Base-by-base conservation (phyloP, 1,140 invertebrate species). In the Formica exsecta region DNA sequence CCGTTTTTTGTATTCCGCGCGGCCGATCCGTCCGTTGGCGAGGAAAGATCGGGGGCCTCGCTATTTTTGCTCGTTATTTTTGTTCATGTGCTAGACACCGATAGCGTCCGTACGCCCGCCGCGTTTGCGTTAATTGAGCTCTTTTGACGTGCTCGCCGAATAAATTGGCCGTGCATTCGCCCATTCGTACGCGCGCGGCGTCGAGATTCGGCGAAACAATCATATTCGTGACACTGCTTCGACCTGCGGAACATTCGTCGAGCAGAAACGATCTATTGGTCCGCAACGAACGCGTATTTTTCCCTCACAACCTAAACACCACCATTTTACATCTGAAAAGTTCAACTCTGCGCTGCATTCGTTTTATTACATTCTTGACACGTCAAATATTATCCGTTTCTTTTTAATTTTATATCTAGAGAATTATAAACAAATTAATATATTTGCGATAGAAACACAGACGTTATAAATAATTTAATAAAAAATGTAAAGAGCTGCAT, bases 41-140 rank as follows among this genome's bases (percentile, higher is more conserved):
- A 81, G 66, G 51, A 59, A 81, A 71, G 66, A 81, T 68, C 76
- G 62, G 41, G 9, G 61, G 9, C 8, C 41, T 8, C 13, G 66
- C 36, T 81, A 81, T 81, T 81, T 81, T 71, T 48, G 54, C 66
- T 71, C 66, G 79, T 71, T 71, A 71, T 71, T 71, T 71, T 81
- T 59, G 79, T 59, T 80, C 64, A 70, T 32, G 32, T 57, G 36
- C 79, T 59, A 70, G 66, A 73, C 51, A 81, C 22, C 79, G 66
- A 81, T 71, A 81, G 79, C 66, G 66, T 41, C 25, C 48, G 65
- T 57, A 44, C 57, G 57, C 57, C 29, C 70, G 41, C 8, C 81
- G 81, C 61, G 71, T 76, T 76, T 65, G 71, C 57, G 81, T 84
- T 84, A 84, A 84, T 84, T 84, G 71, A 74, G 73, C 61, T 62